Conservation (phyloP, 1,140 invertebrate species). For the Macrosteles quadrilineatus region DNA sequence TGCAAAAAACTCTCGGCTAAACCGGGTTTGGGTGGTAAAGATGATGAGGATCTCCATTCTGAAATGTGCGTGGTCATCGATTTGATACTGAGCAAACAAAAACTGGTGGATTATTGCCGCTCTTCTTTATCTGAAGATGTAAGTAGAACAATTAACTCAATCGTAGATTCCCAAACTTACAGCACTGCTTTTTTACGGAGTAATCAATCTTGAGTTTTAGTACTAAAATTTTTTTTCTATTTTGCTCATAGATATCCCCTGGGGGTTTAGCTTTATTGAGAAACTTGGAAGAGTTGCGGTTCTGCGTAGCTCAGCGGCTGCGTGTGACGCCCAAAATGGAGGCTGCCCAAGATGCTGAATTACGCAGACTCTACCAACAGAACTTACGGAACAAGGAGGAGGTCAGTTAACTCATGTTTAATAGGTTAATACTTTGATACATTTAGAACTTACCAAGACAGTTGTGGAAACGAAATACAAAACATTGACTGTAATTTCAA, state of each 20-base stretch:
- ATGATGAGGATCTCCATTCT: not conserved
- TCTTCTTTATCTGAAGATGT: not conserved
- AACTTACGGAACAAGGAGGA: conserved; percentile 1
- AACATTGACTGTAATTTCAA: too few relatives aligned
- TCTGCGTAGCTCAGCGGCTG: not conserved
- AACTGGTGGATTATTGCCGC: not conserved
- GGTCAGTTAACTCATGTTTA: too few relatives aligned
- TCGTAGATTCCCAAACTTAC: not conserved
- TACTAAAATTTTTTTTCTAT: not conserved
- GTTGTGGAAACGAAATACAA: not conserved
- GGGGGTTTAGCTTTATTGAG: not conserved
- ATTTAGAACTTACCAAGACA: too few relatives aligned
- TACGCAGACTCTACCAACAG: conserved; percentile 1
- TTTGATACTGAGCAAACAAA: not conserved
- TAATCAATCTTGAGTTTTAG: not conserved
- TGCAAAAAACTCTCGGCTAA: not conserved
- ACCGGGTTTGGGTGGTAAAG: not conserved
- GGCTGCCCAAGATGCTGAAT: conserved; percentile 6
- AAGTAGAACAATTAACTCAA: not conserved
- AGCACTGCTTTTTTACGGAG: not conserved
- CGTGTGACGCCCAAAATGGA: conserved; percentile 9
- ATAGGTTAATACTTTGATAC: too few relatives aligned
- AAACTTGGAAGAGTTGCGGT: conserved; percentile 2
- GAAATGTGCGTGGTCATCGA: not conserved
- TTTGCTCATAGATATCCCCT: not conserved